Evolutionary conservation across 2,113 vertebrate genomes (phyloP).

Genomic region (Tenebrosternarchus preto): DNA sequence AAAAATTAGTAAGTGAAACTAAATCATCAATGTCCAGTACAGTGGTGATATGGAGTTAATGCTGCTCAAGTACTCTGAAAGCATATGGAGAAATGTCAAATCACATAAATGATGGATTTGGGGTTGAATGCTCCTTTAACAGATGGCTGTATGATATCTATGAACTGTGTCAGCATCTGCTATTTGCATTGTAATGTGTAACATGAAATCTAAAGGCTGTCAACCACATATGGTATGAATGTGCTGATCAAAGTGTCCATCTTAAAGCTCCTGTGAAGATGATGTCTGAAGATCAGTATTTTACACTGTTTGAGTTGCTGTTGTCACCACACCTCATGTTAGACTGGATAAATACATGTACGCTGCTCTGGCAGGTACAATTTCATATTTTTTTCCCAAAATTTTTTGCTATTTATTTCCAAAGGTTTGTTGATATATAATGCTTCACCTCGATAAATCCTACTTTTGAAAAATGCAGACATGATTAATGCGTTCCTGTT

Average conservation of each 20-base stretch:
- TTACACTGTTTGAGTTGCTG: background rate
- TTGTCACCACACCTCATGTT: background rate
- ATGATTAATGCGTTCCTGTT: background rate
- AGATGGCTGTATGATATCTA: slow-evolving; percentile 4
- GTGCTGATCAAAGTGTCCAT: background rate
- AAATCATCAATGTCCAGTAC: background rate
- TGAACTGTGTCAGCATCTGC: slow-evolving; percentile 19
- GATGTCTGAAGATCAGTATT: slow-evolving; percentile 1
- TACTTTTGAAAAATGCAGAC: background rate
- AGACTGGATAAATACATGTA: background rate
- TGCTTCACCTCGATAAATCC: background rate
- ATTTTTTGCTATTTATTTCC: background rate
- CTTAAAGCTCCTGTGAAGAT: background rate
- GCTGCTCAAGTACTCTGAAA: background rate
- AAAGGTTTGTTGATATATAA: background rate
- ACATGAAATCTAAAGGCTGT: slow-evolving; percentile 6
- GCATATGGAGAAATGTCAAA: no score
- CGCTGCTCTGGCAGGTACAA: background rate
- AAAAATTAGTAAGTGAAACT: background rate
- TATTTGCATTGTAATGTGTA: slow-evolving; percentile 18
- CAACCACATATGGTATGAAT: slow-evolving; percentile 2
- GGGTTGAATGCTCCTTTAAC: slow-evolving; percentile 18
- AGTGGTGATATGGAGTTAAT: background rate
- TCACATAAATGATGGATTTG: slow-evolving; percentile 19
- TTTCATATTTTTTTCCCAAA: background rate